Conservation (phyloP, 30 jellyfish, hydroid and myxozoan species). For the Aurelia coerulea region DNA sequence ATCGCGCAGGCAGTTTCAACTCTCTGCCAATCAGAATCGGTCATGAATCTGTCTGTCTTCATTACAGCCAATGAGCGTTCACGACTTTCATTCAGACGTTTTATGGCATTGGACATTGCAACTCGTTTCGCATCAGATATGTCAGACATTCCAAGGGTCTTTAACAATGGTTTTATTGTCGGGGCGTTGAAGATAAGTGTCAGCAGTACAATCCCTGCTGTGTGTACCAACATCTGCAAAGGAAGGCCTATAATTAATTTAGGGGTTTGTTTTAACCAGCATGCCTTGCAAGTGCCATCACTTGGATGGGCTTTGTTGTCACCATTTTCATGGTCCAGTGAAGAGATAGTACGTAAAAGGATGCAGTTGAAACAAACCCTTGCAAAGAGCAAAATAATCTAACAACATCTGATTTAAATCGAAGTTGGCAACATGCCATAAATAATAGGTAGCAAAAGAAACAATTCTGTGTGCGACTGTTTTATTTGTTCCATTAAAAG, state of each 20-base stretch:
- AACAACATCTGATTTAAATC: too few relatives aligned
- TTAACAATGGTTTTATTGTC: constrained; percentile 77
- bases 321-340: too few relatives aligned
- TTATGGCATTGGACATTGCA: constrained; percentile 92
- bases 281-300: too few relatives aligned
- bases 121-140: constrained; percentile 89
- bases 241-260: not conserved
- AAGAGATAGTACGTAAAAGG: too few relatives aligned
- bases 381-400: too few relatives aligned
- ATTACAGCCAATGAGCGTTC: constrained; percentile 80
- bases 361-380: too few relatives aligned
- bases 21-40: constrained; percentile 94
- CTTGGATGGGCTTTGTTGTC: too few relatives aligned
- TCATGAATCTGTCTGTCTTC: constrained; percentile 93
- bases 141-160: constrained; percentile 91
- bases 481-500: too few relatives aligned
- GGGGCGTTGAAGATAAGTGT: constrained; percentile 85
- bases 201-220: constrained; percentile 91
- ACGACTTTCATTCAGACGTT: constrained; percentile 70
- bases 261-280: too few relatives aligned
- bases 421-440: too few relatives aligned
- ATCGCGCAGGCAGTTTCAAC: constrained; percentile 82
- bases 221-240: constrained; percentile 84
- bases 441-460: too few relatives aligned
- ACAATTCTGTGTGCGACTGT: too few relatives aligned